phyloP scores from a whole-genome alignment of 2,113 vertebrate species.

The Pseudolaguvia tuberculata region DNA sequence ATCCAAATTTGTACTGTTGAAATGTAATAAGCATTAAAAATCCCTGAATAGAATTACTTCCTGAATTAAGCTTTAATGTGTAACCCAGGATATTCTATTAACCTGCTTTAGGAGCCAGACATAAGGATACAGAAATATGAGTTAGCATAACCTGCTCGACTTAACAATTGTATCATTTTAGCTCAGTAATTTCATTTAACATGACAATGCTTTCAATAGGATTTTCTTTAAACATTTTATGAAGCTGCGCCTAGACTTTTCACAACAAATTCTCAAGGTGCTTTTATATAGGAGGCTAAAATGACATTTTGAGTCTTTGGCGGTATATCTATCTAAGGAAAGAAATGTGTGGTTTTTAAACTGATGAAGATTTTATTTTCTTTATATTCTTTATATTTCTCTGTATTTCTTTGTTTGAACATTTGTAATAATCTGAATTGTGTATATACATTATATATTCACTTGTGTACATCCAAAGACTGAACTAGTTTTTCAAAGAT shows the following conservation, averaged over 20 bases:
- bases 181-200: neutral
- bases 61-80: neutral
- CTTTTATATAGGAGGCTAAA: neutral
- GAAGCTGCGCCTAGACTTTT: neutral
- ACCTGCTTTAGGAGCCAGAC: slow-evolving; percentile 4
- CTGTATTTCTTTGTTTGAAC: neutral
- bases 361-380: neutral
- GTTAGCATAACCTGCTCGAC: neutral
- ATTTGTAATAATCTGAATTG: neutral
- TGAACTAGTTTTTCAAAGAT: slow-evolving; percentile 7
- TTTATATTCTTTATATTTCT: neutral
- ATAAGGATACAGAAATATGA: neutral
- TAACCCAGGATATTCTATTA: neutral
- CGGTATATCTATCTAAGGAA: neutral
- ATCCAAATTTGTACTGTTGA: too few relatives aligned
- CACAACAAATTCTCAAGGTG: neutral
- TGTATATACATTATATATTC: slow-evolving; percentile 11
- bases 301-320: neutral
- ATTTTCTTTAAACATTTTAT: neutral
- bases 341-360: neutral
- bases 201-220: neutral
- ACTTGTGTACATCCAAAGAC: slow-evolving; percentile 14
- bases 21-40: neutral
- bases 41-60: neutral
- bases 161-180: neutral